Base-by-base conservation (phyloP, 1,140 invertebrate genomes). In the Fragariocoptes setiger region DNA sequence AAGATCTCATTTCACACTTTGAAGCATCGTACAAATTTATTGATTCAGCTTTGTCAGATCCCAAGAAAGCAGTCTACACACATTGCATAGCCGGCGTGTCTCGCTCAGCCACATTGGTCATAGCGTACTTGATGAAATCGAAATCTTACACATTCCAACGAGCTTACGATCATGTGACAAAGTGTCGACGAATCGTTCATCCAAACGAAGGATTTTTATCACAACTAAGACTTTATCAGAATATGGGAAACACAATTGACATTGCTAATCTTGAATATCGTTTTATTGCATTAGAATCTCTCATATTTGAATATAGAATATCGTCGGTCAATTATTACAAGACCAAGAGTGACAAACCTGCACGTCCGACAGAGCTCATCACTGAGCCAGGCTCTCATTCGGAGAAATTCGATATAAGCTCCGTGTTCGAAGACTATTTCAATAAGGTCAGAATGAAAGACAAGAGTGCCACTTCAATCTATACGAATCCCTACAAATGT, bases 81-180 rank as follows among this genome's bases (percentile, higher is more conserved):
- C 51, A 52, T 39, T 52, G 70, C 56, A 76, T 77, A 50, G 77
- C 70, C 52, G 76, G 76, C 16, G 69, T 82, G n/a, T 80, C 76
- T 2, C 60, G 78, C 42, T 80, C 76, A 49, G 71, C 74, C 1
- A 71, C 75, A 0, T 60, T 79, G 2, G 69, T 82, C 0, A 72
- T 79, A 45, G 74, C 74, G 16, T 80, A 73, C 53, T 58, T 80
- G 20, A 79, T 83, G 72, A 70, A 80, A 38, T 73, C 72, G 51
- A 65, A 68, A 39, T 63, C 67, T 31, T 74, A 78, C 69, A 62
- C 66, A n/a, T 67, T 74, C 1, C 57, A 64, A 5, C 69, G 77
- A 42, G 76, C 78, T 13, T 57, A 82, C 36, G 60, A 59, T 8
- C 61, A 60, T 35, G 45, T 52, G 1, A 38, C 42, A 12, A 41